Percentiles rank a stretch among this genome's conserved stretches.
Evolutionary conservation across 1,140 invertebrate genomes (phyloP).

Genomic region (Drosophila albomicans): DNA sequence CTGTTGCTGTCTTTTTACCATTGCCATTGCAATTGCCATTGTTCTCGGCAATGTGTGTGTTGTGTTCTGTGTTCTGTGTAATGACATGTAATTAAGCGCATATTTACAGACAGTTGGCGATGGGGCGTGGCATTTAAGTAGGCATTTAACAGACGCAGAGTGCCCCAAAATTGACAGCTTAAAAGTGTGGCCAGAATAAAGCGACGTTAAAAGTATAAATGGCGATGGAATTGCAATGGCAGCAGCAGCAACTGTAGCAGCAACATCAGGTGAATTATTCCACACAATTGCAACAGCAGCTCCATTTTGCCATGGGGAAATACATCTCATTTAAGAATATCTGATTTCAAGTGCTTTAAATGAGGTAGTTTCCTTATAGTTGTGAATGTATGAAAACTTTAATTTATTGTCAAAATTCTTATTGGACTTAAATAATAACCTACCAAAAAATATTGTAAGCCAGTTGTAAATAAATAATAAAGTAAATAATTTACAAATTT

Average conservation of each 20-base stretch:
- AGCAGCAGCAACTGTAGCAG: conserved; percentile 7
- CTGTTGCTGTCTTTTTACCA: conserved; percentile 21
- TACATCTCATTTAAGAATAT: conserved; percentile 22
- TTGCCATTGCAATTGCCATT: conserved; percentile 27
- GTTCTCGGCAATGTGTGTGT: conserved; percentile 14
- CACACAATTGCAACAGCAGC: conserved; percentile 14
- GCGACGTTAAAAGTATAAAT: conserved; percentile 33
- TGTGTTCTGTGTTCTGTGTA: conserved; percentile 57
- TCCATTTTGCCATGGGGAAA: conserved; percentile 7
- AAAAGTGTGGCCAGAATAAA: conserved; percentile 55
- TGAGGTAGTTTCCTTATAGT: background rate
- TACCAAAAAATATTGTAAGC: no score
- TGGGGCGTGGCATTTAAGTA: conserved; percentile 67
- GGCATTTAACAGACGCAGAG: conserved; percentile 74
- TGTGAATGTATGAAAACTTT: background rate
- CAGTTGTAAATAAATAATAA: no score
- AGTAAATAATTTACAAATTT: no score
- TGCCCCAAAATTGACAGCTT: conserved; percentile 77
- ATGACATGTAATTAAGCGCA: conserved; percentile 83
- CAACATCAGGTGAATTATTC: conserved; percentile 47
- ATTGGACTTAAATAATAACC: no score
- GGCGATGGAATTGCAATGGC: conserved; percentile 32
- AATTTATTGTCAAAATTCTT: no score
- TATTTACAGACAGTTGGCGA: conserved; percentile 75
- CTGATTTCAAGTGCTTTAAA: conserved; percentile 8